Base-by-base conservation (phyloP, 2,113 vertebrate genomes). In the Patagioenas fasciata region DNA sequence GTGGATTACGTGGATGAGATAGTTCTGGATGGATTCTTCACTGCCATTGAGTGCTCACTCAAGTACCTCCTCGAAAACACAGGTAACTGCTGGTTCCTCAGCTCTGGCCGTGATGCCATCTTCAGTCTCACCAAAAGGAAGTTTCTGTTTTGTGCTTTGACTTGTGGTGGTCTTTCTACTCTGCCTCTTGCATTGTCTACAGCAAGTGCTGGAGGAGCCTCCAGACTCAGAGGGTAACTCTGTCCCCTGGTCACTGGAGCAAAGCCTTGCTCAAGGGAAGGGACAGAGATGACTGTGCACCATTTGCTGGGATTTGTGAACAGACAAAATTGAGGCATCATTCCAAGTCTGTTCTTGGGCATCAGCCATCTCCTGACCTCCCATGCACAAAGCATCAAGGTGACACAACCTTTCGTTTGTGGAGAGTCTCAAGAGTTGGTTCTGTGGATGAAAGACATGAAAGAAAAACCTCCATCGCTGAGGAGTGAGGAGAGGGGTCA, bases 21-120 rank as follows among this genome's bases (percentile, higher is more conserved):
- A 97, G 93, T 99, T 64, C 97, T 99, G 21, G 98, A 99, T 38
- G 99, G 99, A 11, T 99, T 99, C 95, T 99, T 98, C 95, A 98
- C 91, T 88, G 98, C 98, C 66, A 97, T 98, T 1, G 98, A 99
- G 87, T 97, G 98, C 88, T 99, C 99, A 0, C 98, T 99, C 78
- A 98, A 97, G 83, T 98, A 99, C 85, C 98, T 99, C 36, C 96
- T 99, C 93, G 98, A 99, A 73, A 99, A 99, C 93, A 99, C 98
- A 64, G 99, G 99, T 99, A 96, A 89, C 13, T 11, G 20, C 32
- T 32, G 44, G 11, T 13, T 78, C 53, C 47, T 91, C 73, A 56
- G 12, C 32, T 29, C 60, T 70, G 21, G 7, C 32, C 4, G 6
- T 3, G 2, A 7, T 6, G 65, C 6, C 42, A 77, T 25, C 34